Evolutionary conservation across 2,113 vertebrate genomes (phyloP), one percentile per base, ranked within the genome.

Genomic region (Phyllostomus hastatus): DNA sequence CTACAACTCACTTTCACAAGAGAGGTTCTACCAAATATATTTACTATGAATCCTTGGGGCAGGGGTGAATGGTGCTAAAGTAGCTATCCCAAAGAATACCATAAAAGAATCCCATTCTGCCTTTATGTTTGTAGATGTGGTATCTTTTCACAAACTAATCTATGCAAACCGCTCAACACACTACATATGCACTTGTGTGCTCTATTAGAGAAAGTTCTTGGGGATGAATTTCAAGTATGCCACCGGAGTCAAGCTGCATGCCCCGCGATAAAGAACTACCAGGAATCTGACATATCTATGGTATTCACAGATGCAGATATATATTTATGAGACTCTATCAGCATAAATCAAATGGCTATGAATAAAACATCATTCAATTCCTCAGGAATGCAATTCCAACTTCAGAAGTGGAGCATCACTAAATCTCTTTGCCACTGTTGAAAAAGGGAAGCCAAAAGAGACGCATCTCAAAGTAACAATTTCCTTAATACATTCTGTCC

Each of bases 341-440:
- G 78, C 75, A 86, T 6, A 67, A 83, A 72, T 52, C 38, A 89
- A 88, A 70, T 10, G 26, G 54, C 79, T 97, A 38, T 88, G 90
- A 96, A 93, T 97, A 82, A 95, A 95, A 95, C 38, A 94, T 84
- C 75, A 66, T 35, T 90, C 35, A 89, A 80, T 28, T 61, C 69
- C 64, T 59, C 2, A 43, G 66, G 41, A 92, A 95, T 59, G 57
- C 67, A 80, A 93, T 61, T 54, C 73, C 54, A 88, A 82, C 52
- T 61, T 72, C 75, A 64, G 82, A 93, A 80, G 38, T 11, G 89
- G 20, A 80, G 22, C 76, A 59, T 33, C 81, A 16, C 26, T 69
- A 28, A 95, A 90, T 48, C 24, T 95, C 83, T 80, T 80, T 83
- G 48, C 33, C 7, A 50, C n/a, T 50, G 70, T 11, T 89, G 92